Conservation (phyloP, 2,888 invertebrate species). For the Andrena camellia region DNA sequence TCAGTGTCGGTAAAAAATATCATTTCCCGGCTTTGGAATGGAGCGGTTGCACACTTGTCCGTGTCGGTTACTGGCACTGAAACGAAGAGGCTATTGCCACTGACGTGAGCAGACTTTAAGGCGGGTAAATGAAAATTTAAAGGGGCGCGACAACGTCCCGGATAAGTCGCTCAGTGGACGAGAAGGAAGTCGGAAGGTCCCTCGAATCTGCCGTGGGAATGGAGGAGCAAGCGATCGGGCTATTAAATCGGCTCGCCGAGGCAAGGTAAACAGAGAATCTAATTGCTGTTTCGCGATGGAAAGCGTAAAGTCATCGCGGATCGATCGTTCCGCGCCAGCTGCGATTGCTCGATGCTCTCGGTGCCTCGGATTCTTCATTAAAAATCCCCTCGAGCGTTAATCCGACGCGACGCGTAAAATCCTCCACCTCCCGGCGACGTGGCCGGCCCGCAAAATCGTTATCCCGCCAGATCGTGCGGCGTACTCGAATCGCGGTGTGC, state of each 20-base stretch:
- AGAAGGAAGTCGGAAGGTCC: neutral
- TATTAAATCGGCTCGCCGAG: neutral
- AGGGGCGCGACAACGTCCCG: neutral
- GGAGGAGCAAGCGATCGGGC: neutral
- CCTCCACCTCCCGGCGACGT: neutral
- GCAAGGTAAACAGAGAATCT: conserved; percentile 6
- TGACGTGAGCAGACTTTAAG: too few relatives aligned
- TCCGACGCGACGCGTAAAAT: neutral
- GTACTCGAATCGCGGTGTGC: too few relatives aligned
- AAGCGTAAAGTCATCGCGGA: conserved; percentile 15
- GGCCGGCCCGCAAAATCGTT: neutral
- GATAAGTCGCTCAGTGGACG: too few relatives aligned
- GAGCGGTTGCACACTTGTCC: too few relatives aligned
- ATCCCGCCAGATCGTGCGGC: neutral
- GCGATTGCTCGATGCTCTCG: conserved; percentile 3
- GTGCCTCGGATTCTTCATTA: neutral
- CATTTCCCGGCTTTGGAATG: too few relatives aligned
- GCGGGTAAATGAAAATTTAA: neutral
- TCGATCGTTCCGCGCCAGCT: conserved; percentile 8
- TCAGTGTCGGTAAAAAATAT: neutral
- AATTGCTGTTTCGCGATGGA: conserved; percentile 3
- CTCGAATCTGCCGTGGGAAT: neutral
- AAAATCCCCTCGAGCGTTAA: conserved; percentile 17
- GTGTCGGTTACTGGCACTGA: too few relatives aligned
- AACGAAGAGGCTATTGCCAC: too few relatives aligned